Conservation (phyloP, 2,888 invertebrate species). For the Stictocephala bisonia region DNA sequence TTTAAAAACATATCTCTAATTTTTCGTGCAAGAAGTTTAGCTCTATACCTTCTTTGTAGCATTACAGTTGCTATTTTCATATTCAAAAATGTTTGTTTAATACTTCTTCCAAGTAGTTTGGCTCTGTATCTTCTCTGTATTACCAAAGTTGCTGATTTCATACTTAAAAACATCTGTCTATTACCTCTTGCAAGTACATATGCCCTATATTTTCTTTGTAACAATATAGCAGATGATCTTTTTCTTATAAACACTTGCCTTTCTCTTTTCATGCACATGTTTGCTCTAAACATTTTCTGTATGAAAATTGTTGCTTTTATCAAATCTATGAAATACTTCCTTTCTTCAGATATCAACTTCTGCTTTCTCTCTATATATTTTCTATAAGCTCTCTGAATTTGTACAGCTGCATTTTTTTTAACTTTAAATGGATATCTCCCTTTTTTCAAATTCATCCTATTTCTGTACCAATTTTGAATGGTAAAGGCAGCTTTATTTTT, state of each 20-base stretch:
- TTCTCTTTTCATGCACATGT: slow-evolving; percentile 60
- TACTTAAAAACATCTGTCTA: neutral
- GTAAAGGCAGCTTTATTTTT: slow-evolving; percentile 61
- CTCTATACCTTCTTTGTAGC: slow-evolving; percentile 42
- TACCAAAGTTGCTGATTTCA: neutral
- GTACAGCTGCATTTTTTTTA: slow-evolving; percentile 60
- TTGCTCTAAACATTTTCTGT: slow-evolving; percentile 66
- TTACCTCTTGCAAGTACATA: neutral
- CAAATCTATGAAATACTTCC: neutral
- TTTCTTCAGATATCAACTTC: too few species aligned
- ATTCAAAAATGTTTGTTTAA: neutral
- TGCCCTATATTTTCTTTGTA: slow-evolving; percentile 64
- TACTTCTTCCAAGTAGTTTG: neutral
- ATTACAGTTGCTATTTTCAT: slow-evolving; percentile 18
- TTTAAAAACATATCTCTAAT: slow-evolving; percentile 50
- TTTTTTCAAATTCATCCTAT: slow-evolving; percentile 62
- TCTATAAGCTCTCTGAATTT: slow-evolving; percentile 49
- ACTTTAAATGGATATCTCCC: slow-evolving; percentile 63
- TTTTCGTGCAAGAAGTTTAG: slow-evolving; percentile 60
- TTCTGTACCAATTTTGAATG: slow-evolving; percentile 63
- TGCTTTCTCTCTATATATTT: slow-evolving; percentile 1
- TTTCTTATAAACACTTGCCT: slow-evolving; percentile 62
- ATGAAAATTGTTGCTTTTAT: slow-evolving; percentile 55
- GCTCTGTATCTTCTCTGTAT: slow-evolving; percentile 11
- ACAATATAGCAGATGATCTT: slow-evolving; percentile 63